A percentile compares a stretch with the other conserved stretches of the same genome.
Evolutionary conservation across 2,888 invertebrate genomes (phyloP).

Genomic region (Plutella xylostella): DNA sequence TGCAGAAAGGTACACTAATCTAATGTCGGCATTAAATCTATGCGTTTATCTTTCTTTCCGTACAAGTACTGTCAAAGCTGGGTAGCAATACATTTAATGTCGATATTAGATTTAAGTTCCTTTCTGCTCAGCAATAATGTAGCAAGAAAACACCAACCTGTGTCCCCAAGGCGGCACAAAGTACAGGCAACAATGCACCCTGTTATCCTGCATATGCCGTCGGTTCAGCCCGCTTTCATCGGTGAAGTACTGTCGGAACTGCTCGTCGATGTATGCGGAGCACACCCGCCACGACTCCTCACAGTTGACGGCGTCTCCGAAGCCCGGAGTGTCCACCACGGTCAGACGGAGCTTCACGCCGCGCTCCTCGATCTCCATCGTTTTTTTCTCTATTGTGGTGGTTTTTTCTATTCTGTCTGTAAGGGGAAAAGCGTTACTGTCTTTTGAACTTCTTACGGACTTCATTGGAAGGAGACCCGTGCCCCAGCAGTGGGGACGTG

Average conservation of each 20-base stretch:
- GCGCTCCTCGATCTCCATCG: constrained; percentile 95
- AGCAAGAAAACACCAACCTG: constrained; percentile 74
- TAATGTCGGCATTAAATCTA: too few species aligned
- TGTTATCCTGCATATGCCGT: constrained; percentile 93
- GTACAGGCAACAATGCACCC: constrained; percentile 96
- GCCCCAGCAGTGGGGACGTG: too few species aligned
- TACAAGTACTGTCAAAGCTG: too few species aligned
- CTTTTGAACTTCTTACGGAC: too few species aligned
- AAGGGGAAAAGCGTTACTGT: too few species aligned
- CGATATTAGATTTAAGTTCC: too few species aligned
- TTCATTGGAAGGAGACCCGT: too few species aligned
- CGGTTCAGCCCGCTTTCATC: constrained; percentile 96
- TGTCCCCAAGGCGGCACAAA: constrained; percentile 97
- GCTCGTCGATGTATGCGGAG: constrained; percentile 93
- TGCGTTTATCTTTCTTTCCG: too few species aligned
- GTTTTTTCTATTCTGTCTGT: constrained; percentile 77
- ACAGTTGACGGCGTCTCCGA: constrained; percentile 93
- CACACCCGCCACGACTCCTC: constrained; percentile 95
- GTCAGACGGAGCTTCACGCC: constrained; percentile 92
- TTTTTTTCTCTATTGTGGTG: constrained; percentile 80
- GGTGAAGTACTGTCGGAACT: constrained; percentile 84
- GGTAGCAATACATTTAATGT: too few species aligned
- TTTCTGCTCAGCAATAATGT: too few species aligned
- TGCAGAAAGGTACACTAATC: too few species aligned
- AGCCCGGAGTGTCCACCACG: constrained; percentile 96